A percentile compares a stretch with the other conserved stretches of the same genome.
These are phyloP conservation scores for Neosilurus hyrtlii DNA, from an alignment of 2,797 vertebrate species.

Conservation along the genomic window DNA sequence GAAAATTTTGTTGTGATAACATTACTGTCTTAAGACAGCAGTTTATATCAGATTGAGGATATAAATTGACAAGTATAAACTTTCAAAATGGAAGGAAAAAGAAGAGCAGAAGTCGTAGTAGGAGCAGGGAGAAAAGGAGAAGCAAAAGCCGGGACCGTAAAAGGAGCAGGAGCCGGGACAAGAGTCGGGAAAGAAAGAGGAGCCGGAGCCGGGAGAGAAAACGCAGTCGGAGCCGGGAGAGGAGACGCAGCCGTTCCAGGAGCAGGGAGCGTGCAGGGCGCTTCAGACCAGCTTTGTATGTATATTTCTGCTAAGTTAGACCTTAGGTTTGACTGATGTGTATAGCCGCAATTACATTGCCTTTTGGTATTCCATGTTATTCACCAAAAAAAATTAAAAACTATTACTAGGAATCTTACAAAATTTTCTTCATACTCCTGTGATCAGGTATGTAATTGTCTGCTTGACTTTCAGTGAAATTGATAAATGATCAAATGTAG, in stretches of 20 bases:
- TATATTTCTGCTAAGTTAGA: slow-evolving; percentile 41
- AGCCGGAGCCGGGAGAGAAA: slow-evolving; percentile 85
- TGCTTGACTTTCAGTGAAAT: slow-evolving; percentile 17
- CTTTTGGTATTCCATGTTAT: background rate
- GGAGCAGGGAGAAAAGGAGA: slow-evolving; percentile 82
- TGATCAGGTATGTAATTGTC: background rate
- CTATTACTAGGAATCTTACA: background rate
- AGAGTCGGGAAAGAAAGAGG: slow-evolving; percentile 80
- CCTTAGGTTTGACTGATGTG: background rate
- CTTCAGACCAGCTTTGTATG: slow-evolving; percentile 85
- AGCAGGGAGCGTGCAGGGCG: slow-evolving; percentile 87
- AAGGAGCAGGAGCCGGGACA: slow-evolving; percentile 79
- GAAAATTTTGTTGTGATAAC: slow-evolving; percentile 19
- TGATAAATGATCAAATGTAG: slow-evolving; percentile 12
- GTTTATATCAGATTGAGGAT: background rate
- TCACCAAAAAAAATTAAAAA: background rate
- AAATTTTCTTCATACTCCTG: background rate
- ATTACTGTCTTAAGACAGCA: slow-evolving; percentile 6
- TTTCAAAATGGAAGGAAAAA: slow-evolving; percentile 70
- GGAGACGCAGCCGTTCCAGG: slow-evolving; percentile 80
- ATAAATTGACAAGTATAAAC: slow-evolving; percentile 19
- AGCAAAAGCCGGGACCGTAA: slow-evolving; percentile 83
- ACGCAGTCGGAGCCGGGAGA: slow-evolving; percentile 83
- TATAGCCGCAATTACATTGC: background rate
- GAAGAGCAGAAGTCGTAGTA: slow-evolving; percentile 86